phyloP scores from a whole-genome alignment of 2,113 vertebrate species.

The Phrynosoma blainvillii region DNA sequence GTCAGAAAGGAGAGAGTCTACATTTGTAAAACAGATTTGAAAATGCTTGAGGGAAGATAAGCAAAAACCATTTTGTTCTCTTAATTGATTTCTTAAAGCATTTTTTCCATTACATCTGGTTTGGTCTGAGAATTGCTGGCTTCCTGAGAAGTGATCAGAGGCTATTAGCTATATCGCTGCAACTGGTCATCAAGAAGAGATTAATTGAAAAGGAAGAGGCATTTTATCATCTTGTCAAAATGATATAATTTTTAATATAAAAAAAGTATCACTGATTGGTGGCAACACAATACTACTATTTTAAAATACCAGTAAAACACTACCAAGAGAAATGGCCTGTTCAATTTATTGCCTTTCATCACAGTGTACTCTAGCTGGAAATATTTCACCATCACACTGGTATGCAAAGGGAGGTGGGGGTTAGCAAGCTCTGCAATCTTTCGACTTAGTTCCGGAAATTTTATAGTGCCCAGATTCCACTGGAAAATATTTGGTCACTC shows the following conservation, averaged over 20 bases:
- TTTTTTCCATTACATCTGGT: slow-evolving; percentile 54
- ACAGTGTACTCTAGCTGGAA: slow-evolving; percentile 73
- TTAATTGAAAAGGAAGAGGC: slow-evolving; percentile 24
- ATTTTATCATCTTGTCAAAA: slow-evolving; percentile 19
- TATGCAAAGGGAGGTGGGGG: slow-evolving; percentile 58
- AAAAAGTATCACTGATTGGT: neutral
- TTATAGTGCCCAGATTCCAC: slow-evolving; percentile 83
- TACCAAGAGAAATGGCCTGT: slow-evolving; percentile 45
- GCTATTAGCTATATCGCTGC: slow-evolving; percentile 3
- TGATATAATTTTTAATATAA: neutral
- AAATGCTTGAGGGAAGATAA: slow-evolving; percentile 76
- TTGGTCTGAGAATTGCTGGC: slow-evolving; percentile 45
- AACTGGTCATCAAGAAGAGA: slow-evolving; percentile 40
- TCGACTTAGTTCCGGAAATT: slow-evolving; percentile 78
- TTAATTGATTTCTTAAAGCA: slow-evolving; percentile 66
- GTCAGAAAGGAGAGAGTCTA: slow-evolving; percentile 68
- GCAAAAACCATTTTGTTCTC: slow-evolving; percentile 66
- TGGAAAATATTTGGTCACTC: slow-evolving; percentile 84
- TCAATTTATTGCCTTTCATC: slow-evolving; percentile 42
- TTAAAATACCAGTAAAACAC: slow-evolving; percentile 45
- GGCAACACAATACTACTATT: neutral
- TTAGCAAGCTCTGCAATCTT: slow-evolving; percentile 75
- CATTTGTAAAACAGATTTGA: slow-evolving; percentile 72
- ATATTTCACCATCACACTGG: slow-evolving; percentile 71
- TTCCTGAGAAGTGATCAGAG: slow-evolving; percentile 35